Evolutionary conservation across 2,888 invertebrate species (phyloP).

Genomic region (Sinodicranocentrus sp.): DNA sequence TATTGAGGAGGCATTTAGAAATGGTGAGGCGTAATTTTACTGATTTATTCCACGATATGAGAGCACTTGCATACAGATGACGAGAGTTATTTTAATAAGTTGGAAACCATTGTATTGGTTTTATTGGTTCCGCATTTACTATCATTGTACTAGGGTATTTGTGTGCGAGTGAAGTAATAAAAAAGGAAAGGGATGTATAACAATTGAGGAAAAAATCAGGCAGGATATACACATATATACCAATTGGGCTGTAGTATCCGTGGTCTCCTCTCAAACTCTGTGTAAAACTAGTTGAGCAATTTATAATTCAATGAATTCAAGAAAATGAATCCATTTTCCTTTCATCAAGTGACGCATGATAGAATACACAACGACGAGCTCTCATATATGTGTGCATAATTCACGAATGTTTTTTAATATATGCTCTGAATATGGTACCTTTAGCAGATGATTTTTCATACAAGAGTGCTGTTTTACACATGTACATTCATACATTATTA

Average conservation of each 20-base stretch:
- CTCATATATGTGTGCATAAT: neutral
- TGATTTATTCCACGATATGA: too few relatives aligned
- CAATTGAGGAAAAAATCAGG: slow-evolving; percentile 26
- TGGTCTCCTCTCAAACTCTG: slow-evolving; percentile 28
- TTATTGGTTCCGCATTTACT: slow-evolving; percentile 65
- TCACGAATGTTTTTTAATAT: neutral
- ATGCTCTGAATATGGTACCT: slow-evolving; percentile 22
- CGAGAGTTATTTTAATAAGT: neutral
- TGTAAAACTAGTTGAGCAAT: slow-evolving; percentile 39
- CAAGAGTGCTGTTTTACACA: neutral
- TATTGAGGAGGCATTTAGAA: too few relatives aligned
- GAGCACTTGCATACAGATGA: neutral
- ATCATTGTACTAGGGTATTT: slow-evolving; percentile 25
- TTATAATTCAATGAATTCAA: slow-evolving; percentile 59
- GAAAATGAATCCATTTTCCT: slow-evolving; percentile 31
- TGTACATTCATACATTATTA: too few relatives aligned
- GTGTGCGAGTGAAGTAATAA: slow-evolving; percentile 22
- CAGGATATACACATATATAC: neutral
- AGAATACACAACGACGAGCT: neutral
- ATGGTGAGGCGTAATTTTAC: too few relatives aligned
- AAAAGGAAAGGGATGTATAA: slow-evolving; percentile 50
- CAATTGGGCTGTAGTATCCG: neutral
- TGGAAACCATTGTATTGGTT: slow-evolving; percentile 45
- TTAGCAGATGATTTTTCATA: slow-evolving; percentile 19
- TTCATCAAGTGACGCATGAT: slow-evolving; percentile 54